Evolutionary conservation across 2,888 invertebrate species (phyloP).

Genomic region (Hedya salicella): DNA sequence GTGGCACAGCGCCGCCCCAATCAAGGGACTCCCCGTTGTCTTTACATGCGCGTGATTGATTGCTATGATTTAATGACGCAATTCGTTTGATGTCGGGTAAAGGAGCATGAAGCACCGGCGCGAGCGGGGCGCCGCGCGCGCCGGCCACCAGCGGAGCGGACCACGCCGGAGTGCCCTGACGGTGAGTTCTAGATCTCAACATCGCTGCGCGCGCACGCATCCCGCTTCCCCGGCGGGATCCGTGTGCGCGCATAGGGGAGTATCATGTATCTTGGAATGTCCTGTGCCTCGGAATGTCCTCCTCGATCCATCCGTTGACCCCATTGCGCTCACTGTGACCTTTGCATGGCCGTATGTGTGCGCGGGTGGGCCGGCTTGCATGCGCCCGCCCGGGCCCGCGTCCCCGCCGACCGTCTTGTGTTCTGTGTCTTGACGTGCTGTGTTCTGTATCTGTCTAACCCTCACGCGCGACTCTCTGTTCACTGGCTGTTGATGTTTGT

Average conservation of each 20-base stretch:
- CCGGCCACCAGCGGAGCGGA: conserved; percentile 51
- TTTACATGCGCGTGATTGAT: conserved; percentile 49
- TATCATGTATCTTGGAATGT: conserved; percentile 86
- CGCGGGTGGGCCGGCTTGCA: conserved; percentile 75
- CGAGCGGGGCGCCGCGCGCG: conserved; percentile 49
- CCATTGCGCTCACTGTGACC: conserved; percentile 76
- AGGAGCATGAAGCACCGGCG: conserved; percentile 59
- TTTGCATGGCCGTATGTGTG: conserved; percentile 78
- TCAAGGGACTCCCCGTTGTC: conserved; percentile 45
- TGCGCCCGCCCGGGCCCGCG: conserved; percentile 67
- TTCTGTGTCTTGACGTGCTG: conserved; percentile 83
- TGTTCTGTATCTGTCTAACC: conserved; percentile 78
- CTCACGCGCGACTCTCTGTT: conserved; percentile 66
- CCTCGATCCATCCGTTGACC: conserved; percentile 80
- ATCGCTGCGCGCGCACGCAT: conserved; percentile 82
- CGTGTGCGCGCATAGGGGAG: conserved; percentile 82
- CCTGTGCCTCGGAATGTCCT: conserved; percentile 86
- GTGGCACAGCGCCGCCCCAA: conserved; percentile 31
- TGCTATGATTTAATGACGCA: conserved; percentile 54
- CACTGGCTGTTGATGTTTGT: conserved; percentile 72
- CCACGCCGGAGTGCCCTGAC: conserved; percentile 56
- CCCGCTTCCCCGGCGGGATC: conserved; percentile 57
- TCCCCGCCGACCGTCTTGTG: conserved; percentile 77
- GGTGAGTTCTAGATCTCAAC: conserved; percentile 86
- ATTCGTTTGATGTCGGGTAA: conserved; percentile 68